Base-by-base conservation (phyloP, 1,140 invertebrate genomes). In the Trichonephila inaurata region DNA sequence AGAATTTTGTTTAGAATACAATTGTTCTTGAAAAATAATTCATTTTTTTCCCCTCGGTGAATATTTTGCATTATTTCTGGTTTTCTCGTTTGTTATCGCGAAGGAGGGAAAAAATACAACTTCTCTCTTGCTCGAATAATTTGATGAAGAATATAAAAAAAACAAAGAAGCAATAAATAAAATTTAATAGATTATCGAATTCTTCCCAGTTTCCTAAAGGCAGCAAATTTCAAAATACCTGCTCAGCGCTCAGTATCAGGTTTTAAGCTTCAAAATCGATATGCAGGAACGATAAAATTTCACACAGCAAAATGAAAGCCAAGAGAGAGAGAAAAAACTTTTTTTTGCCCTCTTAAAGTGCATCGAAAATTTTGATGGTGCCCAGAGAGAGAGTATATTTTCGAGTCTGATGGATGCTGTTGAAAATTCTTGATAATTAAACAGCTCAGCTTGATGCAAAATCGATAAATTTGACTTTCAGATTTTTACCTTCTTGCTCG, bases 401-500 rank as follows among this genome's bases (percentile, higher is more conserved):
- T 91, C 18, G 40, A 61, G n/a, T 60, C 90, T 64, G 88, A 89
- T 66, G 81, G 81, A 90, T 87, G 89, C 89, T 60, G 33, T 90
- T 66, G 83, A 92, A 92, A 86, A 87, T 92, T 92, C 82, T 72
- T 92, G 91, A 92, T 92, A 92, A 92, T 92, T 92, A 92, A 92
- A 83, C 82, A 72, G 66, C 61, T 51, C 91, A 58, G 21, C 82
- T 92, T 92, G 91, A 92, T 92, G 91, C 83, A 83, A 92, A 92
- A 92, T 92, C 91, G 66, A 92, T 92, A 87, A 72, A 92, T 92
- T 92, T 92, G 91, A 92, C 91, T 92, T 92, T 92, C 62, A 92
- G 62, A 92, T 92, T 86, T 87, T 87, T 92, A 58, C 61, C 66
- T 91, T 40, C 18, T 87, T 60, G 28, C 82, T 24, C 5, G 19